Conservation (phyloP, 2,797 vertebrate genomes). For the Cirrhinus molitorella region DNA sequence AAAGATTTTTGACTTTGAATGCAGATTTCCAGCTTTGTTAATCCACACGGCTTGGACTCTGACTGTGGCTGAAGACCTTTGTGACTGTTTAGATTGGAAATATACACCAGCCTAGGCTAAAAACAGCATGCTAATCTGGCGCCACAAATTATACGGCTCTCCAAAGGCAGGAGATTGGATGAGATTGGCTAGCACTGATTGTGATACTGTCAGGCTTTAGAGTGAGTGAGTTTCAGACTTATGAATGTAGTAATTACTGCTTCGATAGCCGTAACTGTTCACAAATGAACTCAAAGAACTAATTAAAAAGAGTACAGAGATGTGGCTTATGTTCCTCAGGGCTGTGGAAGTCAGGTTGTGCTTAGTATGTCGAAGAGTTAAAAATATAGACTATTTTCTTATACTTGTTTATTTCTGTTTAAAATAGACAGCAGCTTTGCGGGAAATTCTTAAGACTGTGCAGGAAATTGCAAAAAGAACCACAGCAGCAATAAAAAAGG, state of each 20-base stretch:
- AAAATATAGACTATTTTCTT: background rate
- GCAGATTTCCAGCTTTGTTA: constrained; percentile 24
- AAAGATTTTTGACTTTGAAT: constrained; percentile 31
- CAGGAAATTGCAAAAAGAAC: background rate
- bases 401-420: background rate
- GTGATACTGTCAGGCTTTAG: constrained; percentile 8
- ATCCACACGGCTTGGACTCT: constrained; percentile 17
- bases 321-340: background rate
- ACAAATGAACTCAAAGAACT: constrained; percentile 5
- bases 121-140: constrained; percentile 25
- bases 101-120: constrained; percentile 10
- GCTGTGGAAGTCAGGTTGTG: background rate
- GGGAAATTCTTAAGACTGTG: background rate
- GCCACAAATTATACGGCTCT: background rate
- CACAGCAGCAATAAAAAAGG: background rate
- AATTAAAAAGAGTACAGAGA: background rate
- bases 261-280: background rate
- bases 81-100: constrained; percentile 24
- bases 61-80: constrained; percentile 24
- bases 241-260: constrained; percentile 6
- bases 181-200: background rate
- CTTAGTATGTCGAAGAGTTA: background rate
- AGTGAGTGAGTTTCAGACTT: background rate
- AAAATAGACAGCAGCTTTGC: background rate
- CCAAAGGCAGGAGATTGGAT: background rate